phyloP scores from a whole-genome alignment of 2,113 vertebrate genomes.

The Dicerorhinus sumatrensis region DNA sequence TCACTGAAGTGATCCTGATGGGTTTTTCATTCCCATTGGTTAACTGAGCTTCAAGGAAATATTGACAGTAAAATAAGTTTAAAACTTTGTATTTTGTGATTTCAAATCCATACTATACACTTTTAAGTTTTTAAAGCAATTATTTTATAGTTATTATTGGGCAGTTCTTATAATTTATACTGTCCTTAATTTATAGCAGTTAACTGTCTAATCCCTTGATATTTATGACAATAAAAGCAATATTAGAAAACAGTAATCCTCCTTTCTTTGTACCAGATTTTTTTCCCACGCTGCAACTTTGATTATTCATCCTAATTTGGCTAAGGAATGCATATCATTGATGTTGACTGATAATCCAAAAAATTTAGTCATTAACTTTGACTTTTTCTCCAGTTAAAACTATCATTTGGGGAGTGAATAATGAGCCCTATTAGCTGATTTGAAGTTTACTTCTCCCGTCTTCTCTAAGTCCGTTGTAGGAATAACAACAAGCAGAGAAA shows the following conservation, averaged over 20 bases:
- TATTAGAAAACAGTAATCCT: constrained; percentile 17
- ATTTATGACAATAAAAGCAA: constrained; percentile 28
- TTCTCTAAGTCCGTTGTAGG: background rate
- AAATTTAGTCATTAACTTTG: background rate
- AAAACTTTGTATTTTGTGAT: constrained; percentile 19
- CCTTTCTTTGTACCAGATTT: background rate
- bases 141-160: constrained; percentile 36
- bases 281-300: background rate
- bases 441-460: background rate
- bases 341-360: background rate
- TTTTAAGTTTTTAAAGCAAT: constrained; percentile 1
- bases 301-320: constrained; percentile 6
- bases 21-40: constrained; percentile 23
- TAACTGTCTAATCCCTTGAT: constrained; percentile 4
- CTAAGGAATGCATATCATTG: background rate
- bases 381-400: constrained; percentile 6
- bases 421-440: background rate
- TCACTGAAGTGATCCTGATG: background rate
- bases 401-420: background rate
- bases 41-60: constrained; percentile 32
- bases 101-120: background rate
- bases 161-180: background rate
- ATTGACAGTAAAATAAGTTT: background rate
- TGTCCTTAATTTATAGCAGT: background rate
- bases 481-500: background rate